Conservation (phyloP, 2,113 vertebrate genomes). For the Gymnorhina tibicen region DNA sequence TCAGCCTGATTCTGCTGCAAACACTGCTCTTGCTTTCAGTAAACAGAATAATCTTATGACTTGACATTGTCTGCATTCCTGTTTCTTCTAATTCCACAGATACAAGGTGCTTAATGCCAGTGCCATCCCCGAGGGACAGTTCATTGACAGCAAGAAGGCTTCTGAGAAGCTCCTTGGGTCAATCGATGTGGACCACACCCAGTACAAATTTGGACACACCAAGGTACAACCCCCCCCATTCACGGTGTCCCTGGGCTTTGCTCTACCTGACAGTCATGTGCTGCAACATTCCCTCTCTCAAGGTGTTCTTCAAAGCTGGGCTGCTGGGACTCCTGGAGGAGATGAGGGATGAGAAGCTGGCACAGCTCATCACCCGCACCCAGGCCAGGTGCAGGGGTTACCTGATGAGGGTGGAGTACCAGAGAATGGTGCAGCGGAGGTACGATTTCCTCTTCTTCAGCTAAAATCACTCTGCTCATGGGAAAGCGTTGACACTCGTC, state of each 20-base stretch:
- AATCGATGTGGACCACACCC: conserved; percentile 83
- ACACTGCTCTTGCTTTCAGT: not conserved
- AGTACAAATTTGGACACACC: conserved; percentile 88
- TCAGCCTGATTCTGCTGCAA: not conserved
- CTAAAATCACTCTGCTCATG: accelerated
- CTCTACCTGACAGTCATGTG: not conserved
- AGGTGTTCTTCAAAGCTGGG: conserved; percentile 95
- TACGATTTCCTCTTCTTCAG: not conserved
- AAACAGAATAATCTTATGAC: not conserved
- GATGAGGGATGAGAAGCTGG: conserved; percentile 81
- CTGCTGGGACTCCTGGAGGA: conserved; percentile 87
- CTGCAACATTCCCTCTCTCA: not conserved
- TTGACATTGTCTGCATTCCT: not conserved
- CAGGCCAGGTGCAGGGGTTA: not conserved
- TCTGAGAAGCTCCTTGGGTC: conserved; percentile 86
- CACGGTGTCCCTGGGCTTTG: not conserved
- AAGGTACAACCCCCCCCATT: conserved; percentile 70
- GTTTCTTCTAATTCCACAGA: conserved; percentile 29
- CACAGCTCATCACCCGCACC: not conserved
- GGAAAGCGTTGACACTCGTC: not conserved
- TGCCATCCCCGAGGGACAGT: conserved; percentile 87
- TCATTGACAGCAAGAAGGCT: conserved; percentile 89
- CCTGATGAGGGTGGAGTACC: not conserved
- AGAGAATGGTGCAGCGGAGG: not conserved
- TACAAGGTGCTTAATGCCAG: conserved; percentile 85